Conservation (phyloP, 1,140 invertebrate species). For the Lerema accius region DNA sequence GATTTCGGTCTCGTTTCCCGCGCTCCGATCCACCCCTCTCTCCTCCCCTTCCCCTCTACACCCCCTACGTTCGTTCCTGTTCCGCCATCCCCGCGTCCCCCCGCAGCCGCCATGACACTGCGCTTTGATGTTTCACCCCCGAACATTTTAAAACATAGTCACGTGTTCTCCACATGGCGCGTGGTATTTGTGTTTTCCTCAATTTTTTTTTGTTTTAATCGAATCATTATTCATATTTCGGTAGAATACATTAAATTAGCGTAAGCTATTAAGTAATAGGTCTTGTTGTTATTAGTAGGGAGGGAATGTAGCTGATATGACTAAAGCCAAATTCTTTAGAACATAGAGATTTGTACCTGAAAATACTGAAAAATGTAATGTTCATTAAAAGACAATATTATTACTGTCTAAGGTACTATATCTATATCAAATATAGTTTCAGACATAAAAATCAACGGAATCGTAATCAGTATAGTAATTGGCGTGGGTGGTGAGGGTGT, state of each 20-base stretch:
- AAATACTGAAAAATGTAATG: no score
- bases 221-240: no score
- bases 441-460: background rate
- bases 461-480: constrained; percentile 27
- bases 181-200: constrained; percentile 35
- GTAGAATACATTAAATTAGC: no score
- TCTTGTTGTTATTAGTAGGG: no score
- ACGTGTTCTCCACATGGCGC: constrained; percentile 30
- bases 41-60: no score
- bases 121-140: constrained; percentile 23
- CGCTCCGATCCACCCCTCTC: constrained; percentile 41
- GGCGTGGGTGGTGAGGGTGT: constrained; percentile 28
- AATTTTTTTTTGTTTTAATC: no score
- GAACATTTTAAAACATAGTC: constrained; percentile 52
- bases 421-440: no score
- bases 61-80: constrained; percentile 29
- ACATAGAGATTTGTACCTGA: no score
- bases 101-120: constrained; percentile 25
- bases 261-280: no score
- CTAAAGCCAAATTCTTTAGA: no score
- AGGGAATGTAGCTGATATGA: no score
- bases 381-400: no score
- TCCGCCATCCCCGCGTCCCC: constrained; percentile 17
- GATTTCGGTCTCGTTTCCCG: constrained; percentile 63
- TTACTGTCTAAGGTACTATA: background rate